Base-by-base conservation (phyloP, 2,888 invertebrate species). In the Petrolisthes manimaculis region DNA sequence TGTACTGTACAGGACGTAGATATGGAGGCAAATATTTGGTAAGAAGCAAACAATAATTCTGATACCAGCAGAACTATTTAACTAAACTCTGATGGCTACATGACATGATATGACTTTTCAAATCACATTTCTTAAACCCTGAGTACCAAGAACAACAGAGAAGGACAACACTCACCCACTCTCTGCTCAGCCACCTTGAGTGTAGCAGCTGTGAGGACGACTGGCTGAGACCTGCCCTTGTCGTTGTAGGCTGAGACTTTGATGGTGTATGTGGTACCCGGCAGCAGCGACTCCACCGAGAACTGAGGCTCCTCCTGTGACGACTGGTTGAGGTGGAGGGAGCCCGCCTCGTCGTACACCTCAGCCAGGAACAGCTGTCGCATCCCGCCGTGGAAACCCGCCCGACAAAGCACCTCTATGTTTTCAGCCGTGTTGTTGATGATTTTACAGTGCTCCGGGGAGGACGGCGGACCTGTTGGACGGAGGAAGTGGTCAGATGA, bases 161-260 rank as follows among this genome's bases (percentile, higher is more conserved):
- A n/a, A n/a, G n/a, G n/a, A n/a, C n/a, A n/a, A n/a, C 56, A 91
- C 89, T 89, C 88, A 91, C 92, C 92, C 75, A 91, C 92, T 67
- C 92, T 84, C 84, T 92, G 89, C 78, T 91, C 91, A 8, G 91
- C 91, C 21, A 90, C 91, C 81, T 89, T 89, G 24, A 89, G 85
- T 1, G 91, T 91, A 18, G 81, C 84, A 12, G 90, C 91, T 4
- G 88, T 83, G 21, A 91, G 82, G 8, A 78, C 51, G 55, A 89
- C 83, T 4, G 88, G 77, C 18, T 83, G 83, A 9, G 90, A 86
- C 77, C 90, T 61, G 6, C 91, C 91, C 77, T 90, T 91, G n/a
- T 83, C 85, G 86, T 91, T 91, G 77, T 75, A 86, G 69, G 91
- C 89, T 18, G 89, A 88, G 54, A 91, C 83, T 12, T 87, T 55